Percentiles rank a stretch among this genome's conserved stretches.
Evolutionary conservation across 2,888 invertebrate genomes (phyloP).

Genomic region (Macroteleia sp.): DNA sequence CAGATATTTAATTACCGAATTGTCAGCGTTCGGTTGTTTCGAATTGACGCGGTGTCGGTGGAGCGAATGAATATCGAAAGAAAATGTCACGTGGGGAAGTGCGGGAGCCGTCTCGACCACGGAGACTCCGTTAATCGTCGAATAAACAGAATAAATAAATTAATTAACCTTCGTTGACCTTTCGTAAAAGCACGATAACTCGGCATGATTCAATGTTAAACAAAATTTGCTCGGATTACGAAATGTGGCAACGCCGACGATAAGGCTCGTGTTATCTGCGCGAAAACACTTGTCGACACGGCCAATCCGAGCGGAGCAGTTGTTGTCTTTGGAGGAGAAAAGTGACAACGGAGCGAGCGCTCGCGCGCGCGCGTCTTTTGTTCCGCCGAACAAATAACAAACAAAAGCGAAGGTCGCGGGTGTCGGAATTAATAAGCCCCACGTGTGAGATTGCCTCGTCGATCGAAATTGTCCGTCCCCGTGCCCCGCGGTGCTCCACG

Average conservation of each 20-base stretch:
- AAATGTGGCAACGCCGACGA: constrained; percentile 7
- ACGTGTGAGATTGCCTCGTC: constrained; percentile 8
- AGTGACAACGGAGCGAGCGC: not conserved
- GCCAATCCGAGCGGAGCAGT: constrained; percentile 7
- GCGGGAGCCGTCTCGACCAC: too few relatives aligned
- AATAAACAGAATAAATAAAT: not conserved
- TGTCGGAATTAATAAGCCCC: not conserved
- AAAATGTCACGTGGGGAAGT: too few relatives aligned
- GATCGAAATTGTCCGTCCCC: constrained; percentile 6
- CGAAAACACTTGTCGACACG: constrained; percentile 36
- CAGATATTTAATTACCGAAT: too few relatives aligned
- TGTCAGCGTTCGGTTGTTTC: too few relatives aligned
- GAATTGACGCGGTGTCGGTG: too few relatives aligned
- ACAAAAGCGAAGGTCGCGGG: constrained; percentile 29
- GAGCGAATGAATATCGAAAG: too few relatives aligned
- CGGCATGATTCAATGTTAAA: constrained; percentile 33
- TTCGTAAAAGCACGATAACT: constrained; percentile 2
- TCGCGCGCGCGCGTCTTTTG: constrained; percentile 8
- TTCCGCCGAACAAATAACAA: constrained; percentile 9
- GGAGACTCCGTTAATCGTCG: too few relatives aligned
- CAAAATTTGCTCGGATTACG: constrained; percentile 31
- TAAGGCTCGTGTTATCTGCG: constrained; percentile 39
- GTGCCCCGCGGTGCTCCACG: too few relatives aligned
- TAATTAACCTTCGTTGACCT: constrained; percentile 10
- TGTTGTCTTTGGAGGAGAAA: not conserved